Base-by-base conservation (phyloP, 2,113 vertebrate genomes). In the Eubucco bourcierii region DNA sequence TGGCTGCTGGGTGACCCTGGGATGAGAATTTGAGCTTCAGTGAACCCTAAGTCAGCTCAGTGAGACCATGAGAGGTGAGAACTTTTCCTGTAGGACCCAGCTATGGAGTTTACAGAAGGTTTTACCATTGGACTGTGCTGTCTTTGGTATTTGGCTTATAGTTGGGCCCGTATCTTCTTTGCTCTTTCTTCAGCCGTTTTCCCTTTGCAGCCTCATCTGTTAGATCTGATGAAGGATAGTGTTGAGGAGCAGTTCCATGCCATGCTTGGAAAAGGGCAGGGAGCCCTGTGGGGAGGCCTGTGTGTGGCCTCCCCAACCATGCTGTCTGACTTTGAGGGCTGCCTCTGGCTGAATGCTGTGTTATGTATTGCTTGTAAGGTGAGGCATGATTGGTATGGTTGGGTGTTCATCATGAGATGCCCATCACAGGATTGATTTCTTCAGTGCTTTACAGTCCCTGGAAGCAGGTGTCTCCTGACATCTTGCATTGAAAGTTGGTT, bases 391-490 rank as follows among this genome's bases (percentile, higher is more conserved):
- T 21, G 23, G 34, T 20, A 3, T 34, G 50, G n/a, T 33, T 56
- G 53, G 7, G 18, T 80, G 16, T 33, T 46, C 1, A 0, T 79
- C 25, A 23, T 28, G 39, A 53, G 33, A 27, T 60, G n/a, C 34
- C 28, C 1, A 0, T 77, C 28, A 2, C 1, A 4, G 65, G 10
- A 23, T 6, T 52, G 16, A 60, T 53, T 5, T 70, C 27, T 60
- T 15, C 1, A 1, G 12, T 81, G 18, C 33, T 82, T 39, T 80
- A 29, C 37, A 44, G 28, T 53, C 25, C 25, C 39, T 81, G 44
- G 33, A 52, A 76, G 33, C 3, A 65, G 39, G 12, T 28, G 7
- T 67, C 23, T 68, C n/a, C 68, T 64, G 33, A 63, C 23, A 46
- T 58, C 6, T 78, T 65, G 14, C 29, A 28, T 71, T 27, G 25